Conservation (phyloP, 1,140 invertebrate species). For the Papilio dardanus region DNA sequence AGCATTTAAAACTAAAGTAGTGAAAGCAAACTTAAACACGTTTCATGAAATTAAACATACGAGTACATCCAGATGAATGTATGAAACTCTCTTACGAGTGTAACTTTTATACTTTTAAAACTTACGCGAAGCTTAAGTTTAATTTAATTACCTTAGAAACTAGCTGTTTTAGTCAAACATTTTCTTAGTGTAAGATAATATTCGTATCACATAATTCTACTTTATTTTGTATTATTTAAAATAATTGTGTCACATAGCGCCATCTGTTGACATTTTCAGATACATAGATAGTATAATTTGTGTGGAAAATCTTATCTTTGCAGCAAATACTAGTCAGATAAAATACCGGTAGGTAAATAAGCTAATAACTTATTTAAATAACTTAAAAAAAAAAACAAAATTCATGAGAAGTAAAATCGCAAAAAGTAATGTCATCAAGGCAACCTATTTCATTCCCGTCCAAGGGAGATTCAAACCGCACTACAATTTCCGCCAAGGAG, state of each 20-base stretch:
- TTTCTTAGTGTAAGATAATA: background rate
- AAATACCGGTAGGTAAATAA: too few relatives aligned
- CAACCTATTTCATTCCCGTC: conserved; percentile 18
- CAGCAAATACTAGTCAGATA: too few relatives aligned
- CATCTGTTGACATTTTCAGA: background rate
- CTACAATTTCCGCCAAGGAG: conserved; percentile 8
- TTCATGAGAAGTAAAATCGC: background rate
- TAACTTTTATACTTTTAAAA: background rate
- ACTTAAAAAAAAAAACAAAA: background rate
- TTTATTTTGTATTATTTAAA: background rate
- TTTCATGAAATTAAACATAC: background rate
- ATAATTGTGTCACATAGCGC: background rate
- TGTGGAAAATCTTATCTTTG: too few relatives aligned
- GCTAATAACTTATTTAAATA: too few relatives aligned
- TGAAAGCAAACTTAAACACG: background rate
- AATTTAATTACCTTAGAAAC: background rate
- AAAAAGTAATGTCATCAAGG: background rate
- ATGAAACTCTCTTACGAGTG: background rate
- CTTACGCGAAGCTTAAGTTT: background rate
- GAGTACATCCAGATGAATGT: background rate
- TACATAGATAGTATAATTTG: background rate
- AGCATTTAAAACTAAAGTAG: background rate
- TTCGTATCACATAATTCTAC: background rate
- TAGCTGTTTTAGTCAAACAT: background rate
- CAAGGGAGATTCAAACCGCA: background rate